Evolutionary conservation across 2,113 vertebrate species (phyloP).

Genomic region (Campylorhamphus procurvoides): DNA sequence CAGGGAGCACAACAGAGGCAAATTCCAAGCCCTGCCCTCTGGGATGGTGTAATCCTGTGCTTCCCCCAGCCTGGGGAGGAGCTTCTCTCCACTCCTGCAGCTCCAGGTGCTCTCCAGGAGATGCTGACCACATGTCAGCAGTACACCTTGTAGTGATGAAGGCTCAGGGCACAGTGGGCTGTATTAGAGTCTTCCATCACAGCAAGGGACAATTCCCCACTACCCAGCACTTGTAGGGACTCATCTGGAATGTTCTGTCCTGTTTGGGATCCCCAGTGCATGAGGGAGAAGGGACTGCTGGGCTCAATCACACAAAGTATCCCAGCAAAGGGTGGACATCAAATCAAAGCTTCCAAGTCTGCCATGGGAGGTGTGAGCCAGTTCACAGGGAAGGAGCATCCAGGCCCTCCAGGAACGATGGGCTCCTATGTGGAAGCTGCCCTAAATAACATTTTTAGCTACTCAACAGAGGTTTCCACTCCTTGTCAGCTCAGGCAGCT

Average conservation of each 20-base stretch:
- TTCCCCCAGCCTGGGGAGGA: neutral
- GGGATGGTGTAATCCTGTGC: neutral
- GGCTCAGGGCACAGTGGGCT: neutral
- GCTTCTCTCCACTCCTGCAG: no score
- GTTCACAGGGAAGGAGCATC: no score
- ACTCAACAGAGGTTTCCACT: no score
- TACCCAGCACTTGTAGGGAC: neutral
- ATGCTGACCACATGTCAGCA: neutral
- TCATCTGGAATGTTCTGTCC: neutral
- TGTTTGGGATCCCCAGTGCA: no score
- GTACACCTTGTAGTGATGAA: neutral
- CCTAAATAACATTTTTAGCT: no score
- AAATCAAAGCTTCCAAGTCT: neutral
- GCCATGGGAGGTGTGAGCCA: neutral
- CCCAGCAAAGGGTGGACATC: neutral
- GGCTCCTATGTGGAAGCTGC: no score
- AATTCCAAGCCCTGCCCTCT: neutral
- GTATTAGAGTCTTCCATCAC: neutral
- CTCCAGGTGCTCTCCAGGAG: neutral
- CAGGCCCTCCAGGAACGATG: no score
- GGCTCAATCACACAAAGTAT: neutral
- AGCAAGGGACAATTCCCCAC: neutral
- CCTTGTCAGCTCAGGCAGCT: no score
- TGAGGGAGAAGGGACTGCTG: neutral
- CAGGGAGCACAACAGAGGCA: neutral